phyloP scores from a whole-genome alignment of 2,113 vertebrate genomes.

The Calidris pugnax region DNA sequence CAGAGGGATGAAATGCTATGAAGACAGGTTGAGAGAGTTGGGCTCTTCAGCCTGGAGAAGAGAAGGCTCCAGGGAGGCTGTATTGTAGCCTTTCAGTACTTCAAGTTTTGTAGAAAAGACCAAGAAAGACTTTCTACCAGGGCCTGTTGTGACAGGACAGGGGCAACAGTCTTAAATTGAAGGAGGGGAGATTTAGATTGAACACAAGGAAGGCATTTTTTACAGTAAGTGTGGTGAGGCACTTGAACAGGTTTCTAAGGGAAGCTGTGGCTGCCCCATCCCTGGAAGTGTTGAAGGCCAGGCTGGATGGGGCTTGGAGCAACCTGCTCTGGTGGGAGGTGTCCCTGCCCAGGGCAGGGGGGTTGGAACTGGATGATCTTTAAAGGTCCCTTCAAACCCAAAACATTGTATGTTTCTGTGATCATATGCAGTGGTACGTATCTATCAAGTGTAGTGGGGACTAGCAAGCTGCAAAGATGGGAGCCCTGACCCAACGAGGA shows the following conservation, averaged over 20 bases:
- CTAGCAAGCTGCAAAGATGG: not conserved
- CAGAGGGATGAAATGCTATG: not conserved
- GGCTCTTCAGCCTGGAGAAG: not conserved
- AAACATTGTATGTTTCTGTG: not conserved
- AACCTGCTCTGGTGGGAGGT: not conserved
- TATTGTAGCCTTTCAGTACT: not conserved
- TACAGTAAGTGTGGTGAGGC: not conserved
- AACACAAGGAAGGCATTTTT: not conserved
- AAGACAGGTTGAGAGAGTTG: not conserved
- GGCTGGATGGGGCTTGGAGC: not conserved
- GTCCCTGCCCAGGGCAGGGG: not conserved
- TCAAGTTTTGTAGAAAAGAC: not conserved
- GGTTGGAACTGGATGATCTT: not conserved
- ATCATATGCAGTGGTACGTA: not conserved
- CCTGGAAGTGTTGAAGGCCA: not conserved
- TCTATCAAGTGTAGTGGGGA: not conserved
- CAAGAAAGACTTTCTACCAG: not conserved
- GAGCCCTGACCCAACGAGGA: not conserved
- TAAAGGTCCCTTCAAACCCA: not conserved
- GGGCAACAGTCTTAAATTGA: not conserved
- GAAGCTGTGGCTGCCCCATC: not conserved
- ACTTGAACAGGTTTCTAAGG: not conserved
- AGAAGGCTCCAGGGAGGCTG: fast-evolving
- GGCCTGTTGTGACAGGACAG: not conserved
- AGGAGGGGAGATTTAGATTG: not conserved